A percentile compares a stretch with the other conserved stretches of the same genome.
Conservation (phyloP, 2,797 vertebrate genomes). For the Thalassophryne amazonica region DNA sequence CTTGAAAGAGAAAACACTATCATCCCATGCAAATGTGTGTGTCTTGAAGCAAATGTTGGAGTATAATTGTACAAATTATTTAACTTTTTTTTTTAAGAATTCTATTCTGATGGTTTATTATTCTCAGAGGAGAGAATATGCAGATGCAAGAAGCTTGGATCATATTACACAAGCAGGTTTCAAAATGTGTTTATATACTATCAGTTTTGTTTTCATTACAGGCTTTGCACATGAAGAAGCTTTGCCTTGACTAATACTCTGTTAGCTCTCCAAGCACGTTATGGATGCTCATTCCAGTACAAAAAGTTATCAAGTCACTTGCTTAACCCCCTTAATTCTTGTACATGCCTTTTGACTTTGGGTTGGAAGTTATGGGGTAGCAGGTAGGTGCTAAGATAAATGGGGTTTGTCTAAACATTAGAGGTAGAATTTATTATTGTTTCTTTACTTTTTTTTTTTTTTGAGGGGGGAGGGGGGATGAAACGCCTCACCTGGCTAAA, state of each 20-base stretch:
- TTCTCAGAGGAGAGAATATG: conserved; percentile 68
- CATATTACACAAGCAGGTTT: conserved; percentile 84
- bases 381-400: conserved; percentile 66
- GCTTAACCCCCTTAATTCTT: conserved; percentile 71
- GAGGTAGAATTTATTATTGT: too few species aligned
- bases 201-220: conserved; percentile 86
- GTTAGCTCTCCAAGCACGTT: conserved; percentile 90
- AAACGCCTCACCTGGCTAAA: conserved; percentile 76
- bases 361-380: conserved; percentile 45
- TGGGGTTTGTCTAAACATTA: conserved; percentile 71
- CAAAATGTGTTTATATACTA: conserved; percentile 85
- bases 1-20: conserved; percentile 92
- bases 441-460: too few species aligned
- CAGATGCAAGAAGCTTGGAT: conserved; percentile 81
- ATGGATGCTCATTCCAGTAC: conserved; percentile 84
- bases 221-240: conserved; percentile 89
- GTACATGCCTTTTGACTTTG: conserved; percentile 74
- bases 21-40: conserved; percentile 88
- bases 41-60: conserved; percentile 90
- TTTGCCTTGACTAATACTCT: conserved; percentile 87
- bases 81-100: conserved; percentile 83
- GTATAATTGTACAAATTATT: conserved; percentile 94
- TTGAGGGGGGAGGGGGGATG: conserved; percentile 46
- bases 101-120: conserved; percentile 81
- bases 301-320: conserved; percentile 72